Conservation (phyloP, 2,113 vertebrate genomes). For the Apteryx mantelli region DNA sequence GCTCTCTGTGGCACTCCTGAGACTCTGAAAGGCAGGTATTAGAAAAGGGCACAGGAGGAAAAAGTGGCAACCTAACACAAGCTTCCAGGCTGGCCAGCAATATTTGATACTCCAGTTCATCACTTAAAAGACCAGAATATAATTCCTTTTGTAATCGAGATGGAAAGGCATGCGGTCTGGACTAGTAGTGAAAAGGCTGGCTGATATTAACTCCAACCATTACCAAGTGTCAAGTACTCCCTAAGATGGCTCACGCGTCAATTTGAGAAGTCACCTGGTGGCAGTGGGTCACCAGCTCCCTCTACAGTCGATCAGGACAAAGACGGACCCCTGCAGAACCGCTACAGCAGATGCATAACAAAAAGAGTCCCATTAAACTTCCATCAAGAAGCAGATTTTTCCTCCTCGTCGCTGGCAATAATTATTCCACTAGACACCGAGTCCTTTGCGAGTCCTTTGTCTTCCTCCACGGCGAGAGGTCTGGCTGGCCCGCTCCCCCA, state of each 20-base stretch:
- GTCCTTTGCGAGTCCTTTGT: conserved; percentile 4
- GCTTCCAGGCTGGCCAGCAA: conserved; percentile 22
- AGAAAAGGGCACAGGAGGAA: neutral
- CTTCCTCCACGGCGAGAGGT: neutral
- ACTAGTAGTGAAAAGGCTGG: conserved; percentile 29
- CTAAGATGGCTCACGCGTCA: conserved; percentile 46
- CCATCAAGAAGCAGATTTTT: neutral
- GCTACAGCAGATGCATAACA: neutral
- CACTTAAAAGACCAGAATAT: neutral
- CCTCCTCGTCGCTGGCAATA: neutral
- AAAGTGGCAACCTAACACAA: conserved; percentile 10
- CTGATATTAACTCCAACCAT: conserved; percentile 29
- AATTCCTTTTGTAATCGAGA: conserved; percentile 22
- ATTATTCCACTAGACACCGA: neutral
- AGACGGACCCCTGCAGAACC: conserved; percentile 53
- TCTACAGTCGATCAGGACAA: conserved; percentile 62
- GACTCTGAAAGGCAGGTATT: neutral
- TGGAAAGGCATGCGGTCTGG: neutral
- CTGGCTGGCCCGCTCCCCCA: neutral
- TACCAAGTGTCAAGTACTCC: conserved; percentile 54
- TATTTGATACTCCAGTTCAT: neutral
- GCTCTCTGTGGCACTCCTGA: neutral
- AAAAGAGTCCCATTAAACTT: conserved; percentile 29
- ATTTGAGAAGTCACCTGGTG: conserved; percentile 64
- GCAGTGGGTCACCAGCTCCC: conserved; percentile 69